Evolutionary conservation across 2,797 vertebrate genomes (phyloP).

Genomic region (Enteromius paludinosus): DNA sequence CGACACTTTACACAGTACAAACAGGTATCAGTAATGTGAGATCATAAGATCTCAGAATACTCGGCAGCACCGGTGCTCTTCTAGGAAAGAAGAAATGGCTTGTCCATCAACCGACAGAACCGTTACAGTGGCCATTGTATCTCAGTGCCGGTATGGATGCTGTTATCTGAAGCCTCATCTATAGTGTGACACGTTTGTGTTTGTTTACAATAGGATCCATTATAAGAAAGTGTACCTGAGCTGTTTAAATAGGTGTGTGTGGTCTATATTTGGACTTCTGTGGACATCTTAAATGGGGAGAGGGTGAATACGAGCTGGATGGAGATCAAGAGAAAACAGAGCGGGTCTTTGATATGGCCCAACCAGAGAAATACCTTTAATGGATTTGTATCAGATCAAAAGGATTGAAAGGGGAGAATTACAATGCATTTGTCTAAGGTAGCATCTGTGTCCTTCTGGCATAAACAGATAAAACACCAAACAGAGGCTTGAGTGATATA

Average conservation of each 20-base stretch:
- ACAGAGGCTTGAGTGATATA: constrained; percentile 18
- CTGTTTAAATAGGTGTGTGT: not conserved
- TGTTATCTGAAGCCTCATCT: constrained; percentile 54
- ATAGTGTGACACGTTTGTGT: constrained; percentile 30
- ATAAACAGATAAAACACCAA: constrained; percentile 42
- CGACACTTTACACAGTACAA: not conserved
- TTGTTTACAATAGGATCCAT: constrained; percentile 29
- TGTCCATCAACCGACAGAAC: constrained; percentile 31
- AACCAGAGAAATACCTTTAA: constrained; percentile 30
- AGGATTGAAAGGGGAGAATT: constrained; percentile 26
- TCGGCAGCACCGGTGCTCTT: constrained; percentile 5
- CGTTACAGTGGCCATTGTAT: constrained; percentile 7
- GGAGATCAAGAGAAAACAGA: constrained; percentile 31
- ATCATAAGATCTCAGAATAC: not conserved
- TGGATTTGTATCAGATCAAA: constrained; percentile 46
- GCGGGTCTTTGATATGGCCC: constrained; percentile 29
- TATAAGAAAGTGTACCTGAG: constrained; percentile 40
- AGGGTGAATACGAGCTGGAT: constrained; percentile 14
- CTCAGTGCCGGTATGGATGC: constrained; percentile 11
- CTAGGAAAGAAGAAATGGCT: constrained; percentile 6
- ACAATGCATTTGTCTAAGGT: constrained; percentile 32
- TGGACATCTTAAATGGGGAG: constrained; percentile 16
- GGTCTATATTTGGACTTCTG: constrained; percentile 19
- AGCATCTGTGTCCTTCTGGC: constrained; percentile 36
- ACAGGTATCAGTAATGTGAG: not conserved